Conservation (phyloP, 2,888 invertebrate genomes). For the Nephrotoma flavescens region DNA sequence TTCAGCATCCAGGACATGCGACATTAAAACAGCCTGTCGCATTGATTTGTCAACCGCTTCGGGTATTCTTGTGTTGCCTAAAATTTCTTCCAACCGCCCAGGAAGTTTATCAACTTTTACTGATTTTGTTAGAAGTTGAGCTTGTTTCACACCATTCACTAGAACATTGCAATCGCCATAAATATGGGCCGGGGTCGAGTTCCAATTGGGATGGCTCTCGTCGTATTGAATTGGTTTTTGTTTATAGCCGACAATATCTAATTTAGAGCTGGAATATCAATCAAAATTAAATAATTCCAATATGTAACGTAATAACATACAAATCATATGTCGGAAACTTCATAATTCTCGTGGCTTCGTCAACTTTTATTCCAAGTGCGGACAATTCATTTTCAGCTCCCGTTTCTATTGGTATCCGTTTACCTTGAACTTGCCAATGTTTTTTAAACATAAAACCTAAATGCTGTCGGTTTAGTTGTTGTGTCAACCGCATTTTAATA, state of each 20-base stretch:
- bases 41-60: conserved; percentile 41
- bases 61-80: conserved; percentile 34
- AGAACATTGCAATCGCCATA: conserved; percentile 47
- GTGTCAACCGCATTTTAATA: conserved; percentile 48
- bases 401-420: conserved; percentile 39
- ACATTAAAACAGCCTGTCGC: conserved; percentile 44
- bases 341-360: conserved; percentile 45
- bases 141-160: conserved; percentile 60
- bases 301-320: not conserved
- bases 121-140: conserved; percentile 68
- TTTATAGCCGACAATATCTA: conserved; percentile 15
- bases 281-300: not conserved
- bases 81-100: conserved; percentile 37
- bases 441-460: conserved; percentile 55
- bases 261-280: conserved; percentile 17
- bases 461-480: conserved; percentile 47
- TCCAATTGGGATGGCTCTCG: conserved; percentile 49
- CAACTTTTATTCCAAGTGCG: conserved; percentile 41
- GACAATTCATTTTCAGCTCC: conserved; percentile 38
- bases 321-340: conserved; percentile 3
- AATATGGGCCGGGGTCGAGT: conserved; percentile 41
- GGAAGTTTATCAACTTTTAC: conserved; percentile 48
- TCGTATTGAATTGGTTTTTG: conserved; percentile 31
- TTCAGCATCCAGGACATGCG: conserved; percentile 61
- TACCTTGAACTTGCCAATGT: conserved; percentile 56